phyloP scores from a whole-genome alignment of 2,888 invertebrate genomes.

The Quadroppia sp. region DNA sequence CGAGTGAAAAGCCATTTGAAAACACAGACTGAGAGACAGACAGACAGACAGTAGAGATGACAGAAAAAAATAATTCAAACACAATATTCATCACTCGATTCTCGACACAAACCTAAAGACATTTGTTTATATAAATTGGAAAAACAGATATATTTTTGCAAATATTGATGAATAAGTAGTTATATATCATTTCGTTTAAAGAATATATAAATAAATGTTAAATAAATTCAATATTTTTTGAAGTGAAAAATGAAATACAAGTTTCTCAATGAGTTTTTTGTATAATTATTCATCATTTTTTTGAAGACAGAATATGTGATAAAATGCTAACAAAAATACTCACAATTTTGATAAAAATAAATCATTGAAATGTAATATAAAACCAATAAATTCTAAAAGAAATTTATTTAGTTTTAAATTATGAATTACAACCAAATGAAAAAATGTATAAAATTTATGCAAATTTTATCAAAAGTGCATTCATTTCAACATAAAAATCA shows the following conservation, averaged over 20 bases:
- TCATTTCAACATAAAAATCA: not conserved
- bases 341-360: not conserved
- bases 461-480: not conserved
- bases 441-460: too few species aligned
- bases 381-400: not conserved
- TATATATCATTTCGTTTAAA: too few species aligned
- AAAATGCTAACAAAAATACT: too few species aligned
- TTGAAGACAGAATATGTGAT: too few species aligned
- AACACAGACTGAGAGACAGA: slow-evolving; percentile 1
- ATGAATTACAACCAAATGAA: too few species aligned
- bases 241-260: too few species aligned
- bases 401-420: too few species aligned
- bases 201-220: too few species aligned
- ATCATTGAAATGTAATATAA: not conserved
- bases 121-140: slow-evolving; percentile 9
- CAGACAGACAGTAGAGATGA: not conserved
- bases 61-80: not conserved
- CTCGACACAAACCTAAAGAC: not conserved
- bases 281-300: too few species aligned
- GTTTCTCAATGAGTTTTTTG: too few species aligned
- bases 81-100: not conserved
- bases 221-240: too few species aligned
- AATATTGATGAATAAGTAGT: too few species aligned
- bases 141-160: not conserved
- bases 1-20: not conserved